Evolutionary conservation across 2,113 vertebrate genomes (phyloP).

Genomic region (Bucco capensis): DNA sequence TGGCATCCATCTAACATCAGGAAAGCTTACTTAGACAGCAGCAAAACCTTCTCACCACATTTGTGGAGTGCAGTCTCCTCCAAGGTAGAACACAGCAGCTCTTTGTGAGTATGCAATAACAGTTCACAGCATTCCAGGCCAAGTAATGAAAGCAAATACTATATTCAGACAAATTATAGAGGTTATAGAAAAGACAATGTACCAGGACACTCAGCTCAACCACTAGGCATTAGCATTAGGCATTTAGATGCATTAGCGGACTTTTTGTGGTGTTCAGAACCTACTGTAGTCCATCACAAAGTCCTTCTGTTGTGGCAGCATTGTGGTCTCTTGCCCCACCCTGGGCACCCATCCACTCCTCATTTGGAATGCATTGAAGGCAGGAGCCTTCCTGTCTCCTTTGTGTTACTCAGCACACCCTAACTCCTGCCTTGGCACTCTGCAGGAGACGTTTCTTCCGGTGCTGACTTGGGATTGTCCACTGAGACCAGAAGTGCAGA

Average conservation of each 20-base stretch:
- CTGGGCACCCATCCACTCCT: neutral
- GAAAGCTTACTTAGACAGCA: neutral
- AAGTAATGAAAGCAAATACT: slow-evolving; percentile 12
- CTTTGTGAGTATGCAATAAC: slow-evolving; percentile 21
- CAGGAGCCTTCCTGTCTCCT: neutral
- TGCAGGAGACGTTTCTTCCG: neutral
- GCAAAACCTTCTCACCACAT: neutral
- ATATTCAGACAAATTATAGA: neutral
- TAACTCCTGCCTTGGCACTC: neutral
- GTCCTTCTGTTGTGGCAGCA: fast-evolving
- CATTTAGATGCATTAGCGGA: neutral
- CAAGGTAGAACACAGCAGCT: slow-evolving; percentile 36
- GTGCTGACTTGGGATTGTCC: neutral
- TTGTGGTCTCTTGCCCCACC: neutral
- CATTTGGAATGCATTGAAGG: neutral
- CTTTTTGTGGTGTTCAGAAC: neutral
- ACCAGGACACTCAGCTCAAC: neutral
- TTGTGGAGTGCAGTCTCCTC: neutral
- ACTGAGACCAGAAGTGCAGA: neutral
- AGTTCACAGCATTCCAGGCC: neutral
- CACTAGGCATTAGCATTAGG: neutral
- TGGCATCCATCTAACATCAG: neutral
- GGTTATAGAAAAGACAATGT: neutral
- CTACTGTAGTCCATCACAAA: neutral
- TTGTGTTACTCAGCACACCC: neutral